Evolutionary conservation across 2,888 invertebrate species (phyloP).

Genomic region (Augochlorella aurata): DNA sequence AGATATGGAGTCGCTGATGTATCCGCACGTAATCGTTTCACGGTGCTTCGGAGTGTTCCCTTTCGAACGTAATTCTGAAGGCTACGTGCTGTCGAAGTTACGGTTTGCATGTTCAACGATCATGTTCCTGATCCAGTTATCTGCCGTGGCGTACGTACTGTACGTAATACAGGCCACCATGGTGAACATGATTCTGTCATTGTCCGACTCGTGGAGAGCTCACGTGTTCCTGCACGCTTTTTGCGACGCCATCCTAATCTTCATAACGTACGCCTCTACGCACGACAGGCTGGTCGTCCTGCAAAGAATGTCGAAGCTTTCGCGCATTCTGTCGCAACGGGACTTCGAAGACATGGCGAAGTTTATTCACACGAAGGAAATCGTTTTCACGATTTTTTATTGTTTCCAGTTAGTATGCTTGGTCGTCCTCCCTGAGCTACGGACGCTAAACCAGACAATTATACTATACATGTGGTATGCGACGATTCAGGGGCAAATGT

Average conservation of each 20-base stretch:
- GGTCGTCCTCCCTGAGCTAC: fast-evolving
- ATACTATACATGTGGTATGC: fast-evolving
- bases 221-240: not conserved
- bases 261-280: not conserved
- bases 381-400: not conserved
- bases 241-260: fast-evolving
- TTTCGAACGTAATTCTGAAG: not conserved
- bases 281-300: not conserved
- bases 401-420: fast-evolving
- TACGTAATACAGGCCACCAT: fast-evolving
- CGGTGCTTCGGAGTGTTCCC: not conserved
- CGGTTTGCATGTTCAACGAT: not conserved
- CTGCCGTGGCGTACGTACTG: fast-evolving
- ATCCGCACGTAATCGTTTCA: not conserved
- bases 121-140: not conserved
- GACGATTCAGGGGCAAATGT: not conserved
- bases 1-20: not conserved
- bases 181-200: not conserved
- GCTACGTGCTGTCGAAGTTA: not conserved
- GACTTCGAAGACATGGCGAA: not conserved
- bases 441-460: fast-evolving
- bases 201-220: not conserved
- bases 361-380: not conserved
- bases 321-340: not conserved
- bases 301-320: not conserved